Percentiles rank a stretch among this genome's conserved stretches.
Conservation (phyloP, 2,797 vertebrate genomes). For the Glossophaga mutica region DNA sequence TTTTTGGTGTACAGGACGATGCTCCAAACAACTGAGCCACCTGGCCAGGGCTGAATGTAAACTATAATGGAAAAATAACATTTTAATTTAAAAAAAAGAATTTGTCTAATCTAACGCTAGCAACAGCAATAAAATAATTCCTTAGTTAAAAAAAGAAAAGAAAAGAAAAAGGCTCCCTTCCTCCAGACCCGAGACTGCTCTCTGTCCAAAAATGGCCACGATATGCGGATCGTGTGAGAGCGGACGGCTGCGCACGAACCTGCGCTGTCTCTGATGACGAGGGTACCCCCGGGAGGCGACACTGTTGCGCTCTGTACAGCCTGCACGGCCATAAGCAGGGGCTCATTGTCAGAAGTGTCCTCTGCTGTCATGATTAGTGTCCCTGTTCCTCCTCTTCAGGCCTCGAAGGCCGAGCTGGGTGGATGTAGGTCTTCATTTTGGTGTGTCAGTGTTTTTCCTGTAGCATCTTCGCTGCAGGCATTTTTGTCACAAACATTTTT, state of each 20-base stretch:
- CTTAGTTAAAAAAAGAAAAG: not conserved
- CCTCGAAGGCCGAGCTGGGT: not conserved
- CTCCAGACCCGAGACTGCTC: not conserved
- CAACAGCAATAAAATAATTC: not conserved
- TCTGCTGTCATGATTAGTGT: not conserved
- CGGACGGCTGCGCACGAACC: not conserved
- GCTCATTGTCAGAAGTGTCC: not conserved
- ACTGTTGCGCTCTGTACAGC: fast-evolving
- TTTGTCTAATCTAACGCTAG: not conserved
- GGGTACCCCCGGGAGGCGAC: not conserved
- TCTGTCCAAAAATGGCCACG: not conserved
- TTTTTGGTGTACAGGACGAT: too few species aligned
- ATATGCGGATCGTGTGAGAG: not conserved
- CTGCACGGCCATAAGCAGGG: not conserved
- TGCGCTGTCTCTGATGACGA: not conserved
- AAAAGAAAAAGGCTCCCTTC: not conserved
- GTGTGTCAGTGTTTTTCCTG: not conserved
- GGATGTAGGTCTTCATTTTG: not conserved
- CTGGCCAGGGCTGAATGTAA: too few species aligned
- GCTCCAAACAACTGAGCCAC: too few species aligned
- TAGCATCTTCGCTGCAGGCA: not conserved
- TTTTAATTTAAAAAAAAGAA: not conserved
- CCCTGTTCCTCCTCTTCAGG: not conserved
- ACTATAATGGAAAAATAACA: not conserved
- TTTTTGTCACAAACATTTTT: not conserved